Base-by-base conservation (phyloP, 2,797 vertebrate species). In the Rhinatrema bivittatum region DNA sequence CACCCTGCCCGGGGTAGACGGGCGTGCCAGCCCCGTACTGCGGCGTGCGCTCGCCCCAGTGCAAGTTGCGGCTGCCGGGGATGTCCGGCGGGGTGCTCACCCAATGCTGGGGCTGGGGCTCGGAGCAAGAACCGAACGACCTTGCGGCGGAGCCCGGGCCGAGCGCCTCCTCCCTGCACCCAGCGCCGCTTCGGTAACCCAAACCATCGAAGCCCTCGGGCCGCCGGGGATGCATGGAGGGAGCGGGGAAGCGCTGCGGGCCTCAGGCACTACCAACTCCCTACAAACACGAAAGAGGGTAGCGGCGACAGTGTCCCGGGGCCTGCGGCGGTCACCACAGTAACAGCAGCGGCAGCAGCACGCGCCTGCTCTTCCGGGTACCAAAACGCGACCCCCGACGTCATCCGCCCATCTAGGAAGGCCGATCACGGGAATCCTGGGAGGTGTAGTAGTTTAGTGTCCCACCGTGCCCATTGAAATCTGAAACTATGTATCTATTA, bases 151-250 rank as follows among this genome's bases (percentile, higher is more conserved):
- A 88, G 5, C 71, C 52, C 65, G 39, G 9, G 74, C 32, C 54
- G 85, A n/a, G 41, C 10, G 62, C 70, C 17, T 88, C 85, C 16
- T 83, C 89, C 7, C 87, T 81, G 38, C 82, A 78, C 9, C 61
- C 48, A 12, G 32, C 41, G 2, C 44, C 55, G 2, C 62, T 68
- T 13, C 88, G 80, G 62, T 87, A 94, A 47, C 87, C 87, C 50
- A 90, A 58, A 29, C 91, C 91, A 29, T 95, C 94, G 54, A 97
- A 94, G 42, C 86, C 89, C 5, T 97, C 90, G 3, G 91, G 92
- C 43, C 91, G 84, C 46, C 88, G 85, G 51, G 87, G 89, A 56
- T 88, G 85, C 93, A 96, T 95, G 12, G 30, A 51, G n/a, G 10
- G 10, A 19, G 10, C 4, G 10, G 4, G 21, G n/a, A 37, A 19